Conservation (phyloP, 64 coral and sea anemone species). For the Porites lutea region DNA sequence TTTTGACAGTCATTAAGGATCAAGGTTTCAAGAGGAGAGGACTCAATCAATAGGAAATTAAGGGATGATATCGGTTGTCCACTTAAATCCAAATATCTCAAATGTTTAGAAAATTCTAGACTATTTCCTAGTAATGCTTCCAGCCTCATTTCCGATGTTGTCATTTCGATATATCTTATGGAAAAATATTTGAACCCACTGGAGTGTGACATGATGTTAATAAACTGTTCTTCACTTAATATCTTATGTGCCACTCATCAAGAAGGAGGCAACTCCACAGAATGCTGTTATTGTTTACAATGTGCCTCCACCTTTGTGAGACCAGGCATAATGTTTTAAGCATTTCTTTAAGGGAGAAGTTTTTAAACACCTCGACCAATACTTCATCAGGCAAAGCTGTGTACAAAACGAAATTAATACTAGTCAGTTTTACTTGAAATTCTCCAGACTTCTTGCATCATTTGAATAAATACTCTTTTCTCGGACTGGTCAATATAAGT, state of each 20-base stretch:
- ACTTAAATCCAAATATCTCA: slow-evolving; percentile 72
- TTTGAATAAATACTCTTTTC: slow-evolving; percentile 57
- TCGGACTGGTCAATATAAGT: slow-evolving; percentile 47
- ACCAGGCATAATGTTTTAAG: slow-evolving; percentile 71
- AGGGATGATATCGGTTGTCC: slow-evolving; percentile 61
- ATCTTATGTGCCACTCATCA: slow-evolving; percentile 66
- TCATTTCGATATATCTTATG: slow-evolving; percentile 65
- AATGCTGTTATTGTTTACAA: slow-evolving; percentile 59
- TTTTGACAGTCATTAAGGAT: slow-evolving; percentile 65
- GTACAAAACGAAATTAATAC: slow-evolving; percentile 72
- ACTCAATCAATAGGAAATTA: slow-evolving; percentile 62
- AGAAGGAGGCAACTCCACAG: slow-evolving; percentile 63
- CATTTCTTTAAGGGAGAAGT: slow-evolving; percentile 62
- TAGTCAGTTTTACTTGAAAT: slow-evolving; percentile 61
- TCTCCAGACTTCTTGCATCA: slow-evolving; percentile 52
- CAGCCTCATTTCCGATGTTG: slow-evolving; percentile 63
- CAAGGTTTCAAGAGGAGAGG: slow-evolving; percentile 68
- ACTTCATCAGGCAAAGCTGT: slow-evolving; percentile 76
- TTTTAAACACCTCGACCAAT: slow-evolving; percentile 73
- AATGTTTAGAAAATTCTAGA: slow-evolving; percentile 67
- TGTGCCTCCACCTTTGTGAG: slow-evolving; percentile 62
- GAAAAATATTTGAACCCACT: slow-evolving; percentile 70
- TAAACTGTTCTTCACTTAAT: slow-evolving; percentile 44
- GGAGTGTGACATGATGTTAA: slow-evolving; percentile 60
- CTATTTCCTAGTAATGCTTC: slow-evolving; percentile 57